Base-by-base conservation (phyloP, 1,140 invertebrate genomes). In the Pinna nobilis region DNA sequence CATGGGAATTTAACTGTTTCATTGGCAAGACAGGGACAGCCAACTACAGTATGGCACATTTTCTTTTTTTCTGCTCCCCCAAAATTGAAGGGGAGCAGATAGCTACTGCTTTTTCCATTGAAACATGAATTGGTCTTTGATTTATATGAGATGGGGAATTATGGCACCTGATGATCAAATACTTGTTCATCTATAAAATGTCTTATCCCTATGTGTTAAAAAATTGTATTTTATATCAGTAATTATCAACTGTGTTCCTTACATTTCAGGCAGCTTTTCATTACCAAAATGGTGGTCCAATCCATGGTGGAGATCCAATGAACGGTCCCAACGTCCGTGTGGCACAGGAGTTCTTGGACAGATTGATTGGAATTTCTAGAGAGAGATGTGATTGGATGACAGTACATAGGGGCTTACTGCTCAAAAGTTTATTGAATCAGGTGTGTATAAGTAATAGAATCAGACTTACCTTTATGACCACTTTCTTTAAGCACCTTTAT, bases 211-310 rank as follows among this genome's bases (percentile, higher is more conserved):
- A n/a, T n/a, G n/a, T n/a, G n/a, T n/a, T n/a, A n/a, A n/a, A n/a
- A n/a, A n/a, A 13, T 20, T 20, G 20, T 2, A 47, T 4, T 47
- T 20, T 2, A 47, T 20, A 1, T 47, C 9, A n/a, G 2, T 1
- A 25, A 50, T 50, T 50, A 50, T 23, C 50, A 28, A 9, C 32
- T 1, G 15, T 25, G 0, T n/a, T 57, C 28, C 51, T 49, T 44
- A 37, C 23, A 50, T 64, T 73, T n/a, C 68, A 87, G 86, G 84
- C 84, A 51, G 84, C 84, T 0, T 87, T 86, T 57, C 84, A 87
- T 51, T 86, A 83, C 55, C 84, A 87, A 69, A 85, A 84, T 77
- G 78, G 84, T 61, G 86, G 83, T 13, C 79, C 82, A 3, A 73
- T 63, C 28, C 64, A 82, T 53, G 78, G 78, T 51, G 83, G 81